Percentiles rank a stretch among this genome's conserved stretches.
Evolutionary conservation across 2,888 invertebrate genomes (phyloP).

Genomic region (Molorchus minor): DNA sequence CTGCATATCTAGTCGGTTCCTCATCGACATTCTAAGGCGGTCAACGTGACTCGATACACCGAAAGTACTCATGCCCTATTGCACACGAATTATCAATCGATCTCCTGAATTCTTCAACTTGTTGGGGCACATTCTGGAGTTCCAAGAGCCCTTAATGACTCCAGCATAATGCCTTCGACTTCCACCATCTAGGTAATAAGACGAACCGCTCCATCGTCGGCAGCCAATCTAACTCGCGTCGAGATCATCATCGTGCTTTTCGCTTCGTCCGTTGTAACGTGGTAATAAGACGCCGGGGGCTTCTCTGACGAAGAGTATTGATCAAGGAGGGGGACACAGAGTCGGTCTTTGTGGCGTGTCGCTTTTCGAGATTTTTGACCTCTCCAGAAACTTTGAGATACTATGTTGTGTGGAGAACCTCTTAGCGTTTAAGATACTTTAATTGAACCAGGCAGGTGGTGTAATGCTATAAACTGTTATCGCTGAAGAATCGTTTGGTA

Average conservation of each 20-base stretch:
- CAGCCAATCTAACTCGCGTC: constrained; percentile 43
- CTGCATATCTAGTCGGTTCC: no score
- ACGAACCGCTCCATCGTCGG: constrained; percentile 35
- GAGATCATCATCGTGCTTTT: constrained; percentile 53
- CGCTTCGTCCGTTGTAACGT: constrained; percentile 53
- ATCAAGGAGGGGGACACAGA: constrained; percentile 43
- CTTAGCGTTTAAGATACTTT: no score
- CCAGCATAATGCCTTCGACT: constrained; percentile 23
- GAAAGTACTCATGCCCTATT: constrained; percentile 10
- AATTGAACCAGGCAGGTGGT: no score
- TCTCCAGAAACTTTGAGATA: no score
- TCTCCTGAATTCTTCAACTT: constrained; percentile 11
- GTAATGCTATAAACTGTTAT: no score
- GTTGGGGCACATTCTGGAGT: background rate
- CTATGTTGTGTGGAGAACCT: no score
- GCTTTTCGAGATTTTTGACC: no score
- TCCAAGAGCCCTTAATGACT: constrained; percentile 6
- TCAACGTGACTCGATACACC: constrained; percentile 1
- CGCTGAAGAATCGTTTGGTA: no score
- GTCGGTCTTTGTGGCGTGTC: constrained; percentile 24
- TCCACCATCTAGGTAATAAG: constrained; percentile 40
- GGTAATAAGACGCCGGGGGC: constrained; percentile 55
- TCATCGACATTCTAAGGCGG: background rate
- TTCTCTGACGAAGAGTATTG: constrained; percentile 55
- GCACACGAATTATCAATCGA: constrained; percentile 10